Evolutionary conservation across 2,888 invertebrate species (phyloP), one percentile per base, ranked within the genome.

Genomic region (Micoletzkya japonica): DNA sequence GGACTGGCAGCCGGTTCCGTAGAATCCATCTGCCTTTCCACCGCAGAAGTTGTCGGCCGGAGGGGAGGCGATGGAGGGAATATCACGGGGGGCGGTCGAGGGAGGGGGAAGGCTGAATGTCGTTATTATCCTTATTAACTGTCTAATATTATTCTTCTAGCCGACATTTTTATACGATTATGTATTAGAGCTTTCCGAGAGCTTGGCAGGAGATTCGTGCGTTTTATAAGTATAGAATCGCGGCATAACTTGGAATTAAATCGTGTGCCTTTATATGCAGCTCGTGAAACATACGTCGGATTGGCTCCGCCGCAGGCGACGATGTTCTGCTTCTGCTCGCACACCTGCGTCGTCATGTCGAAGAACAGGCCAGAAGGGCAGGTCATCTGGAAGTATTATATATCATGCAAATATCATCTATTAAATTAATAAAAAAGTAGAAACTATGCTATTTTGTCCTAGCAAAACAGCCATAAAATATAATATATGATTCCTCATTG

Each of bases 1-100:
- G 28, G 34, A 24, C 37, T 32, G 36, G 52, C 70, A 70, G 17
- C 70, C 60, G 20, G 20, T n/a, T 20, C 44, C 32, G 70, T 70
- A 60, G 70, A 70, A 70, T n/a, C 60, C 70, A 66, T 66, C 54
- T 28, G 37, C 37, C 54, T 54, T 52, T 36, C 66, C 56, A 26
- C 28, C 24, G 30, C 66, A 66, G 66, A 66, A 66, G 68, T 68
- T 58, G 52, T 58, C 49, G n/a, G 44, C 44, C 20, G 30, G 26
- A 34, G 49, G 30, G 7, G 44, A 7, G 32, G 28, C 24, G 20
- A 49, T 32, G 26, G 34, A n/a, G 34, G 68, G 68, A 14, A 39
- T 24, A 24, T 50, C 63, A 2, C 49, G 34, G 39, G 50, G 26
- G 17, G 24, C 50, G 50, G 32, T 44, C 44, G 36, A n/a, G 6